Evolutionary conservation across 2,113 vertebrate genomes (phyloP), one percentile per base, ranked within the genome.

Genomic region (Baryphthengus martii): DNA sequence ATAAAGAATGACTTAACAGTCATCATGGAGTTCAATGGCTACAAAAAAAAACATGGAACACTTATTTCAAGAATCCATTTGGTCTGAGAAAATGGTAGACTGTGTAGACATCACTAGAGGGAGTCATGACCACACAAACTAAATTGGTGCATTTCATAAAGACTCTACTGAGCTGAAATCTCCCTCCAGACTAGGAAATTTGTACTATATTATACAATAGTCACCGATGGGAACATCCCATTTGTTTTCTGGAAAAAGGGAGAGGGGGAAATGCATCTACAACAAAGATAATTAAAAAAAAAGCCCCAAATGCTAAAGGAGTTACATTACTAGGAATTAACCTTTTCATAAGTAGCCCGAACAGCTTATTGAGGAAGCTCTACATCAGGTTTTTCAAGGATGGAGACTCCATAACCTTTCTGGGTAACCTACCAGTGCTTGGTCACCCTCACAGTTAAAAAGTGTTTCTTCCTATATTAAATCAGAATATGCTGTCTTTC

Each of bases 121-220:
- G 97, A 96, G 95, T 93, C 87, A 71, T 13, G 93, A 91, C 75
- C 82, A 93, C 94, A 95, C 67, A 85, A 91, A 97, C 84, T 45
- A 87, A 20, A 74, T 25, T 37, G 42, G 31, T 37, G 25, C 15
- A 18, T 56, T 92, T 94, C 21, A 56, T 62, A 88, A 90, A 63
- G 14, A 44, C 11, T 31, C 20, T 20, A 8, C 4, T 50, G 25
- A 86, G 50, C 7, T 55, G 55, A 77, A 89, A n/a, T 56, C 39
- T 80, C 9, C 10, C 35, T 68, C 24, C 35, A 59, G 28, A 59
- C 3, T 25, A 37, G 29, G 16, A 91, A 50, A 52, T 55, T n/a
- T 67, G 6, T 70, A 29, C 31, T 45, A 29, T 62, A 18, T 68
- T 76, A 61, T 58, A 47, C 13, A 47, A n/a, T 4, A 55, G 12